Percentiles rank a stretch among this genome's conserved stretches.
Evolutionary conservation across 2,113 vertebrate species (phyloP).

Genomic region (Daubentonia madagascariensis): DNA sequence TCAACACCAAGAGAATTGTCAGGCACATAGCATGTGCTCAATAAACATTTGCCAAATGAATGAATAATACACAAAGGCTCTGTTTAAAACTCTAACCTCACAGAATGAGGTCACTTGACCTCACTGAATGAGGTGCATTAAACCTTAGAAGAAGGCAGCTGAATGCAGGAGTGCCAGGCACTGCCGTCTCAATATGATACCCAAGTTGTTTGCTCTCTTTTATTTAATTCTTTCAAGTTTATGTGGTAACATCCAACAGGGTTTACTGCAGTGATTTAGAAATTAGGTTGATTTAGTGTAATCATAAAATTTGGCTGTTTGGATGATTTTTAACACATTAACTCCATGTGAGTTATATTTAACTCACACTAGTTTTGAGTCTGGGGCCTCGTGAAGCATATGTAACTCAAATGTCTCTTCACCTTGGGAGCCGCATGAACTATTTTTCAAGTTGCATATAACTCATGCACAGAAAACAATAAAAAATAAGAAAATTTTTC

Average conservation of each 20-base stretch:
- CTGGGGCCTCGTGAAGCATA: too few relatives aligned
- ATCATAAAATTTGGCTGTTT: conserved; percentile 41
- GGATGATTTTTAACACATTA: conserved; percentile 23
- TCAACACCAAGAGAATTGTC: neutral
- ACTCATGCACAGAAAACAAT: too few relatives aligned
- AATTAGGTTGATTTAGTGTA: conserved; percentile 57
- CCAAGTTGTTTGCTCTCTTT: conserved; percentile 37
- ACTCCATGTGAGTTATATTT: too few relatives aligned
- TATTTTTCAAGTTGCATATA: too few relatives aligned
- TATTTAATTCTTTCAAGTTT: conserved; percentile 43
- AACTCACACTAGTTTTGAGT: too few relatives aligned
- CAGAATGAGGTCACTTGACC: neutral
- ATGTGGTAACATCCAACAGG: neutral
- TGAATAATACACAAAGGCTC: neutral
- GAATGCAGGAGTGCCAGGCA: neutral
- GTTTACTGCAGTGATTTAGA: conserved; percentile 50
- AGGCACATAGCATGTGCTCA: neutral
- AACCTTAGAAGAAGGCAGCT: neutral
- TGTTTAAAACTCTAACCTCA: neutral
- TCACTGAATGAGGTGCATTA: neutral
- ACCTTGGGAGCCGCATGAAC: too few relatives aligned
- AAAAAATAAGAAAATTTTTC: too few relatives aligned
- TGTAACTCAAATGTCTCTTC: too few relatives aligned
- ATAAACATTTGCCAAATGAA: neutral
- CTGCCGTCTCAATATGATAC: neutral